Base-by-base conservation (phyloP, 2,797 vertebrate species). In the Galagoides demidoff region DNA sequence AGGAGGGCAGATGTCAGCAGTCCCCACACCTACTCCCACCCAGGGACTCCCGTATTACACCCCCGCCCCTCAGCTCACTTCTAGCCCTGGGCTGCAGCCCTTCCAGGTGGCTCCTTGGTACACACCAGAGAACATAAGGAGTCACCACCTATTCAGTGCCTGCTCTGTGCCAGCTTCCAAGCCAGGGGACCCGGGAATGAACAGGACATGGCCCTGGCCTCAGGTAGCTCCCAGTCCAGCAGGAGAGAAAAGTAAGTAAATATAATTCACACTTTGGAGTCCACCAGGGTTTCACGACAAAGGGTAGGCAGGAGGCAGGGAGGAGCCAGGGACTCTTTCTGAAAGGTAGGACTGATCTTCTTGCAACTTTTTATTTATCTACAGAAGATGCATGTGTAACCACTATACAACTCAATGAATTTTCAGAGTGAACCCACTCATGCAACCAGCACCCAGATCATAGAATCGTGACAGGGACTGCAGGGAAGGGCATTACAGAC, bases 211-310 rank as follows among this genome's bases (percentile, higher is more conserved):
- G 16, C 17, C 5, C 66, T 45, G 49, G 39, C 68, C 66, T 61
- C 13, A 6, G 37, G 23, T 1, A 4, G 57, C 25, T 70, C 52
- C 55, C 79, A 3, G 34, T 27, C 49, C 63, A 3, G 16, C 3
- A 10, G 27, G 13, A 63, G 17, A 71, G n/a, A 27, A 59, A 27
- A 22, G 12, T 0, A 14, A 16, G 3, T 3, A 23, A 13, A 68
- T 10, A 57, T 43, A 31, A 34, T 7, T 10, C 52, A 34, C 14
- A 77, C 0, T 5, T 55, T 2, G 7, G 6, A 23, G 37, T 14
- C 2, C 6, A 31, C 63, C 45, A 5, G 37, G 7, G 11, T n/a
- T 34, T 31, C 11, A 5, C 63, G 0, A 1, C n/a, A 0, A 25
- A 22, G 6, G 31, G 12, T 1, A 2, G 7, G 37, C 9, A 16